Evolutionary conservation across 2,113 vertebrate species (phyloP).

Genomic region (Forbesichthys agassizii): DNA sequence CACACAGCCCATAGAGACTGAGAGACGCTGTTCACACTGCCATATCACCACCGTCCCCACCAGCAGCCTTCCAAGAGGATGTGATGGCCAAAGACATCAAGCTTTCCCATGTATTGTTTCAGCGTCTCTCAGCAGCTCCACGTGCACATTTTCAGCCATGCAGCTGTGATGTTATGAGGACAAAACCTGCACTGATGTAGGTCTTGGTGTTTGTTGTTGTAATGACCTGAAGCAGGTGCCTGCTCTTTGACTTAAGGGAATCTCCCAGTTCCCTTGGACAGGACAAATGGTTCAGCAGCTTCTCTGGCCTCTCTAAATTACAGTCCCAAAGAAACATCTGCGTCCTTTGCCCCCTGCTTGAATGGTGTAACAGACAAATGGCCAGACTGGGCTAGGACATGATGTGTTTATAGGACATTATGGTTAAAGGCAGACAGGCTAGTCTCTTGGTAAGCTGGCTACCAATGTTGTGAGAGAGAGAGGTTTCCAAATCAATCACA

Average conservation of each 20-base stretch:
- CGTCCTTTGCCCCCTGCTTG: neutral
- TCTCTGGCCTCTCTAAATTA: conserved; percentile 48
- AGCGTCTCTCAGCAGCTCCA: conserved; percentile 33
- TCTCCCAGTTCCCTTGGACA: conserved; percentile 33
- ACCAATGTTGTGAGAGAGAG: conserved; percentile 29
- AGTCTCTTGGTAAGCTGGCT: conserved; percentile 9
- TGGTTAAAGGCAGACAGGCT: conserved; percentile 26
- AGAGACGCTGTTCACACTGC: too few relatives aligned
- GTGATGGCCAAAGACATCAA: conserved; percentile 1
- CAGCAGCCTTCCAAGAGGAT: conserved; percentile 34
- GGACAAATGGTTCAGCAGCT: conserved; percentile 28
- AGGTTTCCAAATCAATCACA: conserved; percentile 10
- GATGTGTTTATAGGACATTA: neutral
- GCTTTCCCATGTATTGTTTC: conserved; percentile 19
- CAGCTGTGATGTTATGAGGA: conserved; percentile 14
- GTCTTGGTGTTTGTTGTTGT: conserved; percentile 18
- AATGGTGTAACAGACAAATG: conserved; percentile 49
- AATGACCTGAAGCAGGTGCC: conserved; percentile 15
- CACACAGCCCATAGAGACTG: too few relatives aligned
- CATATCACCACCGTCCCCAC: neutral
- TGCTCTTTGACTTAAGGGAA: conserved; percentile 64
- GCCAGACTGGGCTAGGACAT: conserved; percentile 6
- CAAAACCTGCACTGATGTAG: neutral
- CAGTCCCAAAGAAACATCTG: conserved; percentile 24
- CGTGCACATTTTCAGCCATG: conserved; percentile 5